phyloP scores from a whole-genome alignment of 2,797 vertebrate genomes.

The Enteromius argenteus region DNA sequence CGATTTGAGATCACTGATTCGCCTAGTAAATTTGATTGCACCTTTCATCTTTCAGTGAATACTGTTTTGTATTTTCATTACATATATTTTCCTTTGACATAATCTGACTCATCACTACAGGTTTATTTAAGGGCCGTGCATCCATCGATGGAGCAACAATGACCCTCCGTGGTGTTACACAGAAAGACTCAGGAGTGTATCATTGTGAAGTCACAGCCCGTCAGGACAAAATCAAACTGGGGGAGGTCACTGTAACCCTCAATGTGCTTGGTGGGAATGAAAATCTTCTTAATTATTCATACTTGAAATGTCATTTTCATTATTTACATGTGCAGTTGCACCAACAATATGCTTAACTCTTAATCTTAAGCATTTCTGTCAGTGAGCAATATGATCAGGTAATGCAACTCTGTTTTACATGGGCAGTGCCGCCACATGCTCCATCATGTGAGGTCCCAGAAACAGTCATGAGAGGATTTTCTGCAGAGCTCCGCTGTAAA shows the following conservation, averaged over 20 bases:
- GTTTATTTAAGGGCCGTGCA: conserved; percentile 81
- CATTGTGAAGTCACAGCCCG: conserved; percentile 92
- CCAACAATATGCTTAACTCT: not conserved
- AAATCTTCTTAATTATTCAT: not conserved
- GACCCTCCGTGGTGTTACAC: conserved; percentile 88
- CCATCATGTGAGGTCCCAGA: conserved; percentile 88
- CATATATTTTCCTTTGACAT: not conserved
- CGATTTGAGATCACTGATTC: not conserved
- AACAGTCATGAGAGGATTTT: conserved; percentile 83
- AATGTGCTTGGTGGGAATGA: conserved; percentile 80
- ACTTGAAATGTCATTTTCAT: not conserved
- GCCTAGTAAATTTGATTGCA: not conserved
- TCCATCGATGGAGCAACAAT: conserved; percentile 88
- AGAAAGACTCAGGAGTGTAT: conserved; percentile 90
- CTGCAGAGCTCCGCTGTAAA: conserved; percentile 88
- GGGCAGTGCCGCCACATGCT: conserved; percentile 85
- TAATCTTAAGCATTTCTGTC: not conserved
- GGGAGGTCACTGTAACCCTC: conserved; percentile 85
- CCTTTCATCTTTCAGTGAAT: not conserved
- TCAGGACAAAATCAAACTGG: conserved; percentile 83
- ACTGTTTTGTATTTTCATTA: not conserved
- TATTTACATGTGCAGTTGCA: not conserved
- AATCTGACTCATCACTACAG: conserved; percentile 64
- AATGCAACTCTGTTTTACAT: not conserved
- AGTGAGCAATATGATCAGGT: not conserved